Evolutionary conservation across 2,113 vertebrate genomes (phyloP), one percentile per base, ranked within the genome.

Genomic region (Perca fluviatilis): DNA sequence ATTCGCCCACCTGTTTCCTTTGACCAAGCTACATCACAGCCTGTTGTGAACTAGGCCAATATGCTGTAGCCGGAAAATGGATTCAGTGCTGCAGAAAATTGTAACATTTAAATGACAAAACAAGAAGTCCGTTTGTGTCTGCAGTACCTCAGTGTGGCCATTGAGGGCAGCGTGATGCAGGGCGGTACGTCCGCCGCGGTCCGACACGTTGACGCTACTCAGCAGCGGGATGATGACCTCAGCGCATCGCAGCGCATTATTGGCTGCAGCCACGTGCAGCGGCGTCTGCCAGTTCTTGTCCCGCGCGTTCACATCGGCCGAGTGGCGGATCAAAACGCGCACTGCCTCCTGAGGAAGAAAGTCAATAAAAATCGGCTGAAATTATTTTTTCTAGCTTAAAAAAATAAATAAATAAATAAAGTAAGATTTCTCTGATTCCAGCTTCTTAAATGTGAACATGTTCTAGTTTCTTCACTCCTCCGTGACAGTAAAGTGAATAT

Each of bases 201-300:
- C 98, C 0, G 98, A 99, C 76, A 99, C 98, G 0, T 99, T 99
- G 73, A 99, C 97, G 0, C 97, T 97, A 88, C 97, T 99, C 85
- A 99, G 95, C 89, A 99, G 93, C 0, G 98, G 98, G 86, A 99
- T 98, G 92, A 96, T 95, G 78, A 97, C 95, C 93, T 99, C 97
- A 0, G 98, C 98, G 0, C 98, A 99, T 47, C 96, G 96, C 76
- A 98, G 92, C 0, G 98, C 97, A 73, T 98, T 98, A 68, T 99
- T 98, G 19, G 98, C 98, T 0, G 98, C 97, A 0, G 98, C 97
- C 2, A 99, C 97, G 0, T 99, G 98, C 74, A 99, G 93, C 0
- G 98, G 98, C 0, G 98, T 99, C 96, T 99, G 98, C 98, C 98
- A 99, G 94, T 98, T 99, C 95, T 99, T 99, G 95, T 99, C 98